These are phyloP conservation scores for Pseudorectes ferrugineus DNA, from an alignment of 2,113 vertebrate species.

Conservation along the genomic window DNA sequence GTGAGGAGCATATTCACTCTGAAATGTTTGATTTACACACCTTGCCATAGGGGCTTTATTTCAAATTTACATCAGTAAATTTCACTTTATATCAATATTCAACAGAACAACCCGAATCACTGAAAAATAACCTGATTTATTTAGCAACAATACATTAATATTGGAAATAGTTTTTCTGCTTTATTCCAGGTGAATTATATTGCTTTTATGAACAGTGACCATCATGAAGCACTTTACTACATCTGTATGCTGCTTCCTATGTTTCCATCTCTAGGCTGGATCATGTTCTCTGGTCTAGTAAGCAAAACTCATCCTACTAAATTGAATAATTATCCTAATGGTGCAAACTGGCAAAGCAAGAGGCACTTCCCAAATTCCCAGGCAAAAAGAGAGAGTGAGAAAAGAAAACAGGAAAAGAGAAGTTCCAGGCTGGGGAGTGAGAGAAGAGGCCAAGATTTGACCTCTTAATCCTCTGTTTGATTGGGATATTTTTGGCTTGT, in stretches of 20 bases:
- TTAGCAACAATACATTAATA: neutral
- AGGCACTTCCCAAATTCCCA: neutral
- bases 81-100: neutral
- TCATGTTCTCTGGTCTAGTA: neutral
- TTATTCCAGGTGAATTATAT: neutral
- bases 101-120: neutral
- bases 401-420: neutral
- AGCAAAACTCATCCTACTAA: neutral
- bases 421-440: neutral
- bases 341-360: neutral
- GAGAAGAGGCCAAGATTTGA: neutral
- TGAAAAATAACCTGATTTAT: neutral
- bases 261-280: slow-evolving; percentile 74
- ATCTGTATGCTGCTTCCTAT: slow-evolving; percentile 70
- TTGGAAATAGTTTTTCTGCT: neutral
- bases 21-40: neutral
- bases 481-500: neutral
- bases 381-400: neutral
- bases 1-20: neutral
- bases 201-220: rapidly evolving
- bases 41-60: neutral
- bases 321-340: neutral
- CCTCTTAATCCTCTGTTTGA: neutral
- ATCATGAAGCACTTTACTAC: rapidly evolving
- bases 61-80: neutral